Evolutionary conservation across 2,113 vertebrate genomes (phyloP), one percentile per base, ranked within the genome.

Genomic region (Scophthalmus maximus): DNA sequence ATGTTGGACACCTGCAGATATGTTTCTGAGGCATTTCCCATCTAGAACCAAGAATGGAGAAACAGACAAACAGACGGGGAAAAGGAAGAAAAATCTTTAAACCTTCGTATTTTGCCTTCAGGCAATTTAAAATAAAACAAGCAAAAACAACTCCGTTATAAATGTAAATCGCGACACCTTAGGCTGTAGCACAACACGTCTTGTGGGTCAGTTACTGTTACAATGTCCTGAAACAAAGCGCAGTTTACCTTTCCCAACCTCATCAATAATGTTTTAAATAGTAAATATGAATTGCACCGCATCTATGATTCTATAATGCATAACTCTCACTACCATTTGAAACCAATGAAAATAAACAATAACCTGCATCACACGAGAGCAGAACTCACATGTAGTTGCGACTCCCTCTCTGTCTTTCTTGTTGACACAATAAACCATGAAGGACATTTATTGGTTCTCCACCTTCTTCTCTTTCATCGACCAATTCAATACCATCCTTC

Each of bases 21-120:
- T 25, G 85, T 64, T 59, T 93, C 92, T 6, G 95, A 94, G 0
- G 25, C 88, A 88, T 94, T 95, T 90, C 91, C 94, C 95, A 95
- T 95, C 94, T 95, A 83, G 27, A 91, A 32, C 20, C 56, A 74
- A 26, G n/a, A 84, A 67, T 61, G 8, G 14, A 55, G 49, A 76
- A 74, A 65, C 30, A 76, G 3, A 73, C 25, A 68, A 9, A 40
- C 20, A 78, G 29, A 55, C 44, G 15, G 40, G 59, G 52, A 4
- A 64, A 12, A 68, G 32, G 17, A 14, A 64, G 26, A 70, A 32
- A 34, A 56, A 63, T 47, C 51, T 25, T 64, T 27, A 10, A 29
- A 17, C 6, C 6, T 36, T 1, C 36, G 7, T 59, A n/a, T 52
- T 56, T 51, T 0, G 0, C 18, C 29, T 10, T 52, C 56, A 49